phyloP scores from a whole-genome alignment of 2,888 invertebrate species.

The Prenolepis imparis region DNA sequence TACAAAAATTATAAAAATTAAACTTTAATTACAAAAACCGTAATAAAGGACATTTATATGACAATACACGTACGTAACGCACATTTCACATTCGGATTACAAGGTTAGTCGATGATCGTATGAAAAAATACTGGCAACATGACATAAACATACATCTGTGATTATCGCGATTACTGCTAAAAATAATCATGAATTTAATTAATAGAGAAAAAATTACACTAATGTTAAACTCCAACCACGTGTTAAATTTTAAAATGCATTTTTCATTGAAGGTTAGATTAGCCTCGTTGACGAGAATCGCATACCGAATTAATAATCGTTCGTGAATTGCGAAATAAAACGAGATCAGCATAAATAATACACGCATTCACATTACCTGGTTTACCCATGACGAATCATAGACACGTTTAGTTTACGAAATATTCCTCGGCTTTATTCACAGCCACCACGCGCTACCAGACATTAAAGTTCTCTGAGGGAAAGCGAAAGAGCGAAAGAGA shows the following conservation, averaged over 20 bases:
- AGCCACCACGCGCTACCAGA: slow-evolving; percentile 73
- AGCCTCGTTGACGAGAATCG: neutral
- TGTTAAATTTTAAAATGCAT: neutral
- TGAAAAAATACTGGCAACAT: neutral
- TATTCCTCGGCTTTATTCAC: neutral
- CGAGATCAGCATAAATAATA: neutral
- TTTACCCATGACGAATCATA: slow-evolving; percentile 84
- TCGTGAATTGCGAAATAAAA: neutral
- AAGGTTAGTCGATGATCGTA: neutral
- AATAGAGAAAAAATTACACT: neutral
- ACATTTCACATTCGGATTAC: neutral
- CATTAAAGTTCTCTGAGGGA: slow-evolving; percentile 49
- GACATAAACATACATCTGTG: slow-evolving; percentile 5
- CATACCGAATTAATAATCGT: neutral
- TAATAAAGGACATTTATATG: neutral
- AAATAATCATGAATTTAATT: neutral
- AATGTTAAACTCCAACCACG: neutral
- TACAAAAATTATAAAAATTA: neutral
- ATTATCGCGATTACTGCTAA: neutral
- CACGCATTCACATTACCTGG: slow-evolving; percentile 82
- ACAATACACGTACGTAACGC: neutral
- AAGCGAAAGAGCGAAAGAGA: neutral
- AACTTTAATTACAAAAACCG: neutral
- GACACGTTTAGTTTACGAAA: neutral
- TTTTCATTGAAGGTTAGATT: neutral